Base-by-base conservation (phyloP, 2,888 invertebrate species). In the Lasioglossum marginatum region DNA sequence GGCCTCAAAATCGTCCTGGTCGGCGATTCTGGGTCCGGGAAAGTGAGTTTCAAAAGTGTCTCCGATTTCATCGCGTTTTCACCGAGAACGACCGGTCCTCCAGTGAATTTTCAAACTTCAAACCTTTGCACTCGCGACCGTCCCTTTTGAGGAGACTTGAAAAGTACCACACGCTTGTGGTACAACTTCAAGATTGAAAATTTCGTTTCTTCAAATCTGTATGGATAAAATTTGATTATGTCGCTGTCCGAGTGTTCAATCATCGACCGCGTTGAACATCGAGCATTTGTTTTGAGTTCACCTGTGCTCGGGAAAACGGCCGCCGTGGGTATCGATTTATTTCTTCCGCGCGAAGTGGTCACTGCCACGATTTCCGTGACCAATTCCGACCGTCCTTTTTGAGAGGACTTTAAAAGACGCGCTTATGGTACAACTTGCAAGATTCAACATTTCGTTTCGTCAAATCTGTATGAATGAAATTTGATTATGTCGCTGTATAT, bases 1-100 rank as follows among this genome's bases (percentile, higher is more conserved):
- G 97, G 97, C 92, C 95, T 98, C 90, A 98, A 98, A 95, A 96
- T 98, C 92, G 97, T 97, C 73, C 95, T 98, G 87, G 96, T 98
- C 91, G 98, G 98, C 48, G 98, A 98, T 95, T 96, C 97, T 77
- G 96, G 96, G 83, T 97, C 97, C 89, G 98, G 98, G 89, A 98
- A 98, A 96, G 98, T 98, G 96, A 96, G 96, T 96, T 88, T 85
- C 68, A 19, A 95, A 95, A 96, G 96, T 95, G 88, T 83, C 63
- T 19, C 8, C 52, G 10, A n/a, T 52, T n/a, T n/a, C 1, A 6
- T 34, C 60, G n/a, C 27, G 14, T 73, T 19, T 16, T 6, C 31
- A 5, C 2, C 23, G 40, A 48, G 31, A 2, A 1, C 16, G 5
- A 74, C 57, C 60, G 63, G 52, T 27, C 12, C 34, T 43, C 34